A percentile compares a stretch with the other conserved stretches of the same genome.
Conservation (phyloP, 2,888 invertebrate genomes). For the Spicauda simplicius region DNA sequence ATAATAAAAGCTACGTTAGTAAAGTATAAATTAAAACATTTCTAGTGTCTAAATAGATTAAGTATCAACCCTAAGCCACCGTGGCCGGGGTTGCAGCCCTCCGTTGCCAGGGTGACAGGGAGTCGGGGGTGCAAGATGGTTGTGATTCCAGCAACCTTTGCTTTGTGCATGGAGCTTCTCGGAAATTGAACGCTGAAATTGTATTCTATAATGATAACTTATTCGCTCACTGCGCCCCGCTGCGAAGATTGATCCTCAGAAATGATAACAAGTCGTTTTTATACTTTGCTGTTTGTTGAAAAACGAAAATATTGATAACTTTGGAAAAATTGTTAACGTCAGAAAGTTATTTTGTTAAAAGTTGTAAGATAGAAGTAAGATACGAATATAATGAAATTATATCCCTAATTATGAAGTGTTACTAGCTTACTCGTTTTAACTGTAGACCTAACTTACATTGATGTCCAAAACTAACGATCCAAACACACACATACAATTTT, state of each 20-base stretch:
- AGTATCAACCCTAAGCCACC: not conserved
- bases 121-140: not conserved
- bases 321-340: not conserved
- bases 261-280: constrained; percentile 1
- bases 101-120: constrained; percentile 2
- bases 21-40: too few relatives aligned
- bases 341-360: too few relatives aligned
- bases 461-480: too few relatives aligned
- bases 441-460: too few relatives aligned
- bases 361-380: too few relatives aligned
- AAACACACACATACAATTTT: too few relatives aligned
- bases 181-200: constrained; percentile 10
- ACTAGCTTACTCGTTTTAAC: too few relatives aligned
- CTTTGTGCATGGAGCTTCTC: constrained; percentile 1
- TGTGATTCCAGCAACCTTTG: not conserved
- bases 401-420: too few relatives aligned
- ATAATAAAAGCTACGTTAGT: not conserved
- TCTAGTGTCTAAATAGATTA: not conserved
- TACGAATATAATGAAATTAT: too few relatives aligned
- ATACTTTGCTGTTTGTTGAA: not conserved
- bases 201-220: constrained; percentile 5
- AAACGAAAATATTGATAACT: not conserved
- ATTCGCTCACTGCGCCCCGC: not conserved
- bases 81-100: not conserved
- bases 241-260: not conserved